Evolutionary conservation across 1,140 invertebrate species (phyloP), one percentile per base, ranked within the genome.

Genomic region (Ostrea edulis): DNA sequence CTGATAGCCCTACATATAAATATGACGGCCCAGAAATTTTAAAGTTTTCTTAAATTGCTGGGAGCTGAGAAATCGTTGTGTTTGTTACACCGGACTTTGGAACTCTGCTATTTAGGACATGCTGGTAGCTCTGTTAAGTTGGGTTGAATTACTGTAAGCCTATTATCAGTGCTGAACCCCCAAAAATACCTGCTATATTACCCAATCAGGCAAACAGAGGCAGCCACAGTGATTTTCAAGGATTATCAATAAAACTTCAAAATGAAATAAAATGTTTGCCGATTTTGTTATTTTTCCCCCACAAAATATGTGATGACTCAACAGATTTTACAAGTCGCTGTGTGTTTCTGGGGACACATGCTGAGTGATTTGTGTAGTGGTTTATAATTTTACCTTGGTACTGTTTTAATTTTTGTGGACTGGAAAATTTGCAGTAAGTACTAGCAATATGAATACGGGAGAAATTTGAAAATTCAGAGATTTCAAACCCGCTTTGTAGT

Each of bases 211-310:
- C 25, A 25, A 29, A 35, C 8, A 14, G 29, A 77, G 68, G 29
- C 68, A 77, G 22, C 25, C 29, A 4, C 14, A 12, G 25, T 29
- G 68, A 77, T 29, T 77, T 25, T 77, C 22, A 62, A 77, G 68
- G 68, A 77, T 77, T 77, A 77, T 77, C 68, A 77, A 77, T 77
- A 25, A 77, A 77, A 77, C 68, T 77, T 35, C 25, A 77, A 77
- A 29, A 77, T 29, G 68, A 77, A 25, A 77, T 29, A 71, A 77
- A 44, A 62, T 62, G n/a, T 62, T 62, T 77, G 68, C 68, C 68
- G 12, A 35, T 77, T 77, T 77, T 77, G 68, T 29, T 62, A 77
- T 35, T 77, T 77, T 77, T 29, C 12, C 29, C 29, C 3, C 22
- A 25, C 35, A 44, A 44, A 44, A 1, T 44, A 44, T 44, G 35